Base-by-base conservation (phyloP, 2,113 vertebrate species). In the Trematocara zebra region DNA sequence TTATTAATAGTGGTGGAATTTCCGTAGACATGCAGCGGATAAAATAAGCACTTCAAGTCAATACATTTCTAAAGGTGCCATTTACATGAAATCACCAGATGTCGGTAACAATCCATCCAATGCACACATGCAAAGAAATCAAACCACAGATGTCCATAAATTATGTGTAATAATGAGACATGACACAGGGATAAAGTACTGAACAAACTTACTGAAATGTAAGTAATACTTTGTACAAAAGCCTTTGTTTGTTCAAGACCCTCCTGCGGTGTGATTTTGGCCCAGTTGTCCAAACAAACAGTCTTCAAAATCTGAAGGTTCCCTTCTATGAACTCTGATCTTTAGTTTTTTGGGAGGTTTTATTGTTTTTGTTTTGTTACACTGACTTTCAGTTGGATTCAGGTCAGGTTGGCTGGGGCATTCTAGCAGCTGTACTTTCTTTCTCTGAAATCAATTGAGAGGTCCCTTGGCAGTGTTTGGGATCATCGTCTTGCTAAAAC, bases 21-120 rank as follows among this genome's bases (percentile, higher is more conserved):
- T 26, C 35, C 2, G 3, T 31, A 5, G 54, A 0, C 42, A 76
- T 67, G 10, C 42, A 76, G 17, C 1, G 0, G 17, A 18, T 35
- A n/a, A 64, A 37, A n/a, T 35, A 35, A n/a, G 17, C 33, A n/a
- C 59, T 64, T 37, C 59, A 64, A 37, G 0, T 37, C 59, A 64
- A 37, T 64, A 11, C 11, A 37, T 64, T 37, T 64, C 59, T 64
- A 64, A 1, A 64, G 18, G 17, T 64, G 18, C 0, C 0, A 64
- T 64, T 64, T 37, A 37, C 33, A 64, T 0, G 33, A 64, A 64
- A 64, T 11, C 18, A 64, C 18, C 59, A 64, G 31, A 37, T 37
- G 59, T 37, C 17, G 0, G 17, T 64, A 64, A 64, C 59, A 37
- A 64, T 10, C 17, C 18, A 64, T 64, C 33, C 33, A 37, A 64